Evolutionary conservation across 2,797 vertebrate genomes (phyloP), one percentile per base, ranked within the genome.

Genomic region (Enteromius trimaculatus): DNA sequence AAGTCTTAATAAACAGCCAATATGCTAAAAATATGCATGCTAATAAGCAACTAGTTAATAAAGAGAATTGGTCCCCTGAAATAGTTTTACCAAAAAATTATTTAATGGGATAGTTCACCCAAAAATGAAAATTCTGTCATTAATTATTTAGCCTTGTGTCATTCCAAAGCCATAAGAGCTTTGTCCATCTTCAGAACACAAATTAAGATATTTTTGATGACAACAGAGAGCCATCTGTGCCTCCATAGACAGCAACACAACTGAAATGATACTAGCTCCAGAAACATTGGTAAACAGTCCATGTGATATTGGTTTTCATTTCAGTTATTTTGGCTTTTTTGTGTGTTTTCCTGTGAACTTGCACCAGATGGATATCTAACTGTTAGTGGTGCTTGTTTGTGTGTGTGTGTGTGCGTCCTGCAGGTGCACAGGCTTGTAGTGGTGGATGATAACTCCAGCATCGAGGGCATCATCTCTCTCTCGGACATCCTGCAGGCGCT

Each of bases 401-500:
- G 7, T 55, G 53, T 55, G 39, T 47, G 44, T 14, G 10, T 44
- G 44, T 49, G 16, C 2, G n/a, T 58, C 3, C 29, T 1, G 31
- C 88, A 94, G 94, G 95, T 95, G 68, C 94, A 95, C 89, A 91
- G 94, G 86, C 80, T 95, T 89, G 95, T 95, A 77, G 94, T 95
- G 82, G 94, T 95, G 89, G 93, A 95, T 0, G 92, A 94, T 65
- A 85, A 86, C 81, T 97, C 98, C 85, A 97, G 95, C 84, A 99
- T 99, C 68, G 96, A 98, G 92, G 98, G 98, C 72, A 98, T 99
- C 83, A 95, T 99, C 89, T 99, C 98, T 51, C 95, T 99, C 75
- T 99, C 98, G 0, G 98, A 99, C 93, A 99, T 99, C 86, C 96
- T 99, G 87, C 98, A 99, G 87, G 96, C 97, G 53, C 93, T 99